A percentile compares a stretch with the other conserved stretches of the same genome.
phyloP scores from a whole-genome alignment of 92 coral and sea anemone genomes.

The Umimayanthus chanpuru region DNA sequence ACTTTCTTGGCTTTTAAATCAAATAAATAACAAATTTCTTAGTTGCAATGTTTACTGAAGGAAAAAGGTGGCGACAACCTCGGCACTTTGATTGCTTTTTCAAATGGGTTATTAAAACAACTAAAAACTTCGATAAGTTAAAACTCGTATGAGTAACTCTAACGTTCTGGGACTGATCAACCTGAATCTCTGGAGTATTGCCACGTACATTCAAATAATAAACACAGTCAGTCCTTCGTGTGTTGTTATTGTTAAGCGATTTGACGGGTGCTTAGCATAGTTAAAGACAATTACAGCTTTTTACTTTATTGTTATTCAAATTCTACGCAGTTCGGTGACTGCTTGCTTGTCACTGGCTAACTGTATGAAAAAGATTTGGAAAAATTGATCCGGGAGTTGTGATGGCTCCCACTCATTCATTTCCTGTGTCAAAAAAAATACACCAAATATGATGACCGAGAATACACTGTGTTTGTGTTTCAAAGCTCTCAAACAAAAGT shows the following conservation, averaged over 20 bases:
- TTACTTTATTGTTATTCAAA: background rate
- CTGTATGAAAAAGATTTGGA: too few species aligned
- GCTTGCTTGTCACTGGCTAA: background rate
- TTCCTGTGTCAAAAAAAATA: background rate
- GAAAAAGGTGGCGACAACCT: background rate
- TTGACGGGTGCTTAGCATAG: background rate
- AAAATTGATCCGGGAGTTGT: background rate
- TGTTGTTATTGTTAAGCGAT: background rate
- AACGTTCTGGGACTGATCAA: too few species aligned
- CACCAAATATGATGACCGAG: background rate
- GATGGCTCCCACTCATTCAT: background rate
- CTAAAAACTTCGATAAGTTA: background rate
- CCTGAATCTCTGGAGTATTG: too few species aligned
- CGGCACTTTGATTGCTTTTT: background rate
- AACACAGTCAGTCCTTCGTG: background rate
- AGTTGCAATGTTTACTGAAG: slow-evolving; percentile 12
- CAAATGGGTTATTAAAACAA: background rate
- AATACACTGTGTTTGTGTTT: background rate
- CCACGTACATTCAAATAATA: too few species aligned
- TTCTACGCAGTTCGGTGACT: background rate
- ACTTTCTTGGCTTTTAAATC: slow-evolving; percentile 12
- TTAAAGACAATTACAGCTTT: background rate
- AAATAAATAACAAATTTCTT: slow-evolving; percentile 21
- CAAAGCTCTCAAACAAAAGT: background rate
- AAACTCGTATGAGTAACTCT: background rate